phyloP scores from a whole-genome alignment of 2,797 vertebrate genomes.

The Acestrorhynchus altus region DNA sequence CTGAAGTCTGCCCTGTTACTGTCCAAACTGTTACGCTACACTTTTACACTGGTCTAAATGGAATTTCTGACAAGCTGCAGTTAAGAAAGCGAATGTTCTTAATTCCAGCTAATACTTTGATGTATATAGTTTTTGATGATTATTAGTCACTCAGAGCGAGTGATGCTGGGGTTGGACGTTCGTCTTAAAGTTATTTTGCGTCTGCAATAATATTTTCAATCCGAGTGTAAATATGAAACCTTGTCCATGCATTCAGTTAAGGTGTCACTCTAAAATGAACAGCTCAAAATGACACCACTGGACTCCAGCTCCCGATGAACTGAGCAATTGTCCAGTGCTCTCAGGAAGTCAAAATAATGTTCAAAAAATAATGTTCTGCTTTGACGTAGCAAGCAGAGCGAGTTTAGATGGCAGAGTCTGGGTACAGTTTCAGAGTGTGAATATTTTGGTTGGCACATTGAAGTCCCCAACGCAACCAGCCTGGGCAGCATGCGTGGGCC shows the following conservation, averaged over 20 bases:
- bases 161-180: slow-evolving; percentile 57
- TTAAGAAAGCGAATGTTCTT: background rate
- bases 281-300: slow-evolving; percentile 62
- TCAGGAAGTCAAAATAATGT: slow-evolving; percentile 67
- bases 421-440: slow-evolving; percentile 56
- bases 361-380: slow-evolving; percentile 15
- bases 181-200: slow-evolving; percentile 63
- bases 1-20: background rate
- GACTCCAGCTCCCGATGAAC: slow-evolving; percentile 47
- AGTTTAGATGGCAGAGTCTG: slow-evolving; percentile 49
- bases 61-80: background rate
- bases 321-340: slow-evolving; percentile 29
- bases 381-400: slow-evolving; percentile 30
- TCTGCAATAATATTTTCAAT: slow-evolving; percentile 61
- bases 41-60: background rate
- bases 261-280: slow-evolving; percentile 55
- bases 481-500: slow-evolving; percentile 54
- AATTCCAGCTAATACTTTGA: background rate
- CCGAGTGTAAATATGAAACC: slow-evolving; percentile 49
- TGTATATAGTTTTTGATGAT: slow-evolving; percentile 12
- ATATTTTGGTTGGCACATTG: slow-evolving; percentile 75
- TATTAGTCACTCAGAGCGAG: slow-evolving; percentile 5
- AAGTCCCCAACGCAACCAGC: slow-evolving; percentile 64
- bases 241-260: slow-evolving; percentile 49
- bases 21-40: background rate